Evolutionary conservation across 2,888 invertebrate species (phyloP).

Genomic region (Tiliacea aurago): DNA sequence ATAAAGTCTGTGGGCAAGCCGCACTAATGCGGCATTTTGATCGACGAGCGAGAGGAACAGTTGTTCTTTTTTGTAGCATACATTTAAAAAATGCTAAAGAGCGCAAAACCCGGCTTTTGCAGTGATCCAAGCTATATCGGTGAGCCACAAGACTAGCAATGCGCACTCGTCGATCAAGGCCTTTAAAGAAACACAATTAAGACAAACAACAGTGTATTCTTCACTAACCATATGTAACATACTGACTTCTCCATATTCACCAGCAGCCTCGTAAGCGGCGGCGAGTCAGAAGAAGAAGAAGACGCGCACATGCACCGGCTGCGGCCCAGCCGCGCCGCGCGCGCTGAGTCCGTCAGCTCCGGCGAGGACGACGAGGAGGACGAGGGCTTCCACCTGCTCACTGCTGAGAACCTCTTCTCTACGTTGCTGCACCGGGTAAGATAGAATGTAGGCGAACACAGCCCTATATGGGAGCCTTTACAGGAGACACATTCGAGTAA

Average conservation of each 20-base stretch:
- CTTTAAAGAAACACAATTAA: neutral
- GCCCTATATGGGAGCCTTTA: neutral
- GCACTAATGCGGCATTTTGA: too few species aligned
- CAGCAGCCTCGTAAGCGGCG: conserved; percentile 92
- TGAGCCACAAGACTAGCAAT: neutral
- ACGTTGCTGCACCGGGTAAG: conserved; percentile 95
- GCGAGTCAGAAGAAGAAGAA: conserved; percentile 93
- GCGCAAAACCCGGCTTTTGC: neutral
- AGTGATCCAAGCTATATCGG: neutral
- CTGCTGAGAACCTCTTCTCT: conserved; percentile 97
- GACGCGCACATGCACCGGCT: conserved; percentile 92
- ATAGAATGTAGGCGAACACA: neutral
- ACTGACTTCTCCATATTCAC: neutral
- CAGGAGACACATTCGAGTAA: neutral
- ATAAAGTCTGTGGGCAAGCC: neutral
- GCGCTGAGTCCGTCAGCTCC: conserved; percentile 96
- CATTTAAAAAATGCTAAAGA: neutral
- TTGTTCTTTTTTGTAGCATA: neutral
- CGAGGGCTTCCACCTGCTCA: conserved; percentile 97
- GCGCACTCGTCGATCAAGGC: neutral
- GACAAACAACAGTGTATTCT: neutral
- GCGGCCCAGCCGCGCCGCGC: conserved; percentile 92
- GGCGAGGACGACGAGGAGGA: conserved; percentile 96
- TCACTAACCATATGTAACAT: neutral
- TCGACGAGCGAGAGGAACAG: neutral